Evolutionary conservation across 2,888 invertebrate genomes (phyloP).

Genomic region (Heliconius aoede): DNA sequence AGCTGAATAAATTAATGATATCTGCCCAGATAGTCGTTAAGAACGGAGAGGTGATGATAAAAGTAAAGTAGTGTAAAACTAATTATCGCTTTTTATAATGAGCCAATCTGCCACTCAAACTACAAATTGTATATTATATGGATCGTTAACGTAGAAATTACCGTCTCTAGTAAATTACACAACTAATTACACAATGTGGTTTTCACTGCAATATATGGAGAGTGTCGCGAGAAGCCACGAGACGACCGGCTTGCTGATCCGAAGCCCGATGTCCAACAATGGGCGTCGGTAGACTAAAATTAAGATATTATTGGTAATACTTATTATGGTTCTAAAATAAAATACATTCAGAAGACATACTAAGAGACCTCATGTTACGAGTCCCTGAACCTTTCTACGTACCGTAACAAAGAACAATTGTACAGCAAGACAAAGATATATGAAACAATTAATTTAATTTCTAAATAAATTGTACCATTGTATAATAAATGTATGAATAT

Average conservation of each 20-base stretch:
- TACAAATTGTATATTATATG: background rate
- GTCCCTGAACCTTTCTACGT: background rate
- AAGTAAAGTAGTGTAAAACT: too few relatives aligned
- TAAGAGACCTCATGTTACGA: background rate
- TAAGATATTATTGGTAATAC: background rate
- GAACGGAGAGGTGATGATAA: too few relatives aligned
- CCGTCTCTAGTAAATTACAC: too few relatives aligned
- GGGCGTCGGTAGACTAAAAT: background rate
- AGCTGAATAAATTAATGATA: too few relatives aligned
- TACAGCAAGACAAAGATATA: background rate
- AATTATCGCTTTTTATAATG: too few relatives aligned
- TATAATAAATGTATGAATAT: background rate
- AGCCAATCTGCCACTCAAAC: too few relatives aligned
- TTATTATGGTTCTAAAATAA: background rate
- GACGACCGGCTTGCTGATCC: background rate
- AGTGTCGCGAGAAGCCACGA: background rate
- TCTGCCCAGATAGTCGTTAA: too few relatives aligned
- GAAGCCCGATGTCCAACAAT: background rate
- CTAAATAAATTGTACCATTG: background rate
- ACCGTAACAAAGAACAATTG: conserved; percentile 1
- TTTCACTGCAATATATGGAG: background rate
- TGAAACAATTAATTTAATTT: background rate
- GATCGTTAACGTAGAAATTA: background rate
- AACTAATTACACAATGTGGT: too few relatives aligned
- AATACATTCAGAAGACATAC: too few relatives aligned